phyloP scores from a whole-genome alignment of 1,140 invertebrate species.

The Conopomorpha cramerella region DNA sequence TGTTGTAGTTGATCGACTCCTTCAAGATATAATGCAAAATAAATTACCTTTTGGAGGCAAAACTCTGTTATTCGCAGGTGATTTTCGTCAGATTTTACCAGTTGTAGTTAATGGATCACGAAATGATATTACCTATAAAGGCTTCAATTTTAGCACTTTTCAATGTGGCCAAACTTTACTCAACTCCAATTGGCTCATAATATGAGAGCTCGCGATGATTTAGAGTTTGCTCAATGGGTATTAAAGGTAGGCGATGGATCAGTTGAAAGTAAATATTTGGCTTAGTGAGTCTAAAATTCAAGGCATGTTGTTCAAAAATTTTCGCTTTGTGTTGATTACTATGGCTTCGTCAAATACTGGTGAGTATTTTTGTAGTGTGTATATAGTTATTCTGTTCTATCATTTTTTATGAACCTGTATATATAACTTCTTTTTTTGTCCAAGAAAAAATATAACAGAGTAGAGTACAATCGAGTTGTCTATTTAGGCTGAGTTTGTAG shows the following conservation, averaged over 20 bases:
- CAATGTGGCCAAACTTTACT: conserved; percentile 9
- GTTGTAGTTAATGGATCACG: conserved; percentile 12
- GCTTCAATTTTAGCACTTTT: conserved; percentile 11
- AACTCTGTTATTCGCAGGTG: conserved; percentile 10
- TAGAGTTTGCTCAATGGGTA: conserved; percentile 10
- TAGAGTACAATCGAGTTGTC: no score
- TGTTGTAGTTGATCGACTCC: conserved; percentile 10
- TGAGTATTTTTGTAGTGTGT: no score
- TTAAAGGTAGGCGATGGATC: conserved; percentile 12
- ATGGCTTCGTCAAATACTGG: no score
- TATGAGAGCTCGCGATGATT: conserved; percentile 7
- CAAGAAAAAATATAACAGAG: no score
- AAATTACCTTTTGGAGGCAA: conserved; percentile 10
- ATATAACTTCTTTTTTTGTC: no score
- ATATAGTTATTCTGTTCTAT: no score
- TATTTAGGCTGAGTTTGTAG: no score
- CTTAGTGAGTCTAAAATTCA: no score
- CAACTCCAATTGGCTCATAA: conserved; percentile 8
- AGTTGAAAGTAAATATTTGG: no score
- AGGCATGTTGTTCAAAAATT: no score
- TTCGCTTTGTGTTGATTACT: no score
- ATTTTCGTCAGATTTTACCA: conserved; percentile 11
- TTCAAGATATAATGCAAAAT: conserved; percentile 11
- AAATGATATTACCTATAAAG: conserved; percentile 12
- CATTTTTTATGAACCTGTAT: no score